Conservation (phyloP, 2,113 vertebrate genomes). For the Chrysochloris asiatica region DNA sequence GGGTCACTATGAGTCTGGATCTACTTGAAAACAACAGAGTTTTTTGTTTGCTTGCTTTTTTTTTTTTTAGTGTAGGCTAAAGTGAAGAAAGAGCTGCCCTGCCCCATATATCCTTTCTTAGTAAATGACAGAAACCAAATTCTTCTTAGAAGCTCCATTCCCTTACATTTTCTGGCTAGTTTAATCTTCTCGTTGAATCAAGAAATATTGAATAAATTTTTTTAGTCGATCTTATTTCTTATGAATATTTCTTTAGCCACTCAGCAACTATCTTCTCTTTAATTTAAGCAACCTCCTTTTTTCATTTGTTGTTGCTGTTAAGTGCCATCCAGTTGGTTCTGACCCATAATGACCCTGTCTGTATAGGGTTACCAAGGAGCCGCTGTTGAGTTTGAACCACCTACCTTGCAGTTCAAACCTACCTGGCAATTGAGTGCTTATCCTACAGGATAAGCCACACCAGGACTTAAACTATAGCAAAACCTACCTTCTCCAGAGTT, state of each 20-base stretch:
- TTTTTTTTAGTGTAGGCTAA: not conserved
- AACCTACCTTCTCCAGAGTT: not conserved
- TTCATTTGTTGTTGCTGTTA: too few species aligned
- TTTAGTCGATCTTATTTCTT: not conserved
- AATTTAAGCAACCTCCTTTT: not conserved
- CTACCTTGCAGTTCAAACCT: too few species aligned
- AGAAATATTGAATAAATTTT: not conserved
- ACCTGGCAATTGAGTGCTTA: too few species aligned
- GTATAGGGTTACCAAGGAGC: too few species aligned
- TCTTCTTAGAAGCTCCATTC: not conserved
- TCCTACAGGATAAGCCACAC: too few species aligned
- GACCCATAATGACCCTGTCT: too few species aligned
- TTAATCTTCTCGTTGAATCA: constrained; percentile 33
- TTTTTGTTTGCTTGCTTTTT: too few species aligned
- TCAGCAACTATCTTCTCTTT: not conserved
- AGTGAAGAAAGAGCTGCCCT: not conserved
- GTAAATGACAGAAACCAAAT: not conserved
- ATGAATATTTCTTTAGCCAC: not conserved
- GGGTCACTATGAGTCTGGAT: not conserved
- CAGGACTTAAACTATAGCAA: not conserved
- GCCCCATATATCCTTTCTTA: not conserved
- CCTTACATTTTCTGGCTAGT: not conserved
- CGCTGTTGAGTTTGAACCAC: too few species aligned
- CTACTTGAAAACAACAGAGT: not conserved
- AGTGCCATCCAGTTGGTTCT: too few species aligned